Evolutionary conservation across 2,113 vertebrate genomes (phyloP).

Genomic region (Gallinago paraguaiae): DNA sequence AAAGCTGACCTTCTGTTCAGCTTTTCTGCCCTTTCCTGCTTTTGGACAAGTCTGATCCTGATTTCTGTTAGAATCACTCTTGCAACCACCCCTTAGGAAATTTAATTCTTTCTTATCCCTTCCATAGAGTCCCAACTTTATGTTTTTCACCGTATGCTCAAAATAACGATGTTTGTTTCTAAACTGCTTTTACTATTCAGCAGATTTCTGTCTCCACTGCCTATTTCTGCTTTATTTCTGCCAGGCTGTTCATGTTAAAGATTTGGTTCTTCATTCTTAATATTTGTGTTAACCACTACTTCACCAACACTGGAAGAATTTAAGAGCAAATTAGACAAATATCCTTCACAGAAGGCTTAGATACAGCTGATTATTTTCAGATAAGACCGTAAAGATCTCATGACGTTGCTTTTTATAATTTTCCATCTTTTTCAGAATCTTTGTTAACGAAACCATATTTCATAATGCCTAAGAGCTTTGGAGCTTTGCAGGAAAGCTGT

Average conservation of each 20-base stretch:
- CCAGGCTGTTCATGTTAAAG: neutral
- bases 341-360: neutral
- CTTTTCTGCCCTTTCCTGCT: neutral
- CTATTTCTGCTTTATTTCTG: neutral
- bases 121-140: neutral
- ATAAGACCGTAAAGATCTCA: neutral
- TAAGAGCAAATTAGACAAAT: neutral
- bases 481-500: neutral
- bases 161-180: neutral
- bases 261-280: neutral
- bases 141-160: neutral
- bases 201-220: neutral
- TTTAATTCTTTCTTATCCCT: neutral
- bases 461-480: neutral
- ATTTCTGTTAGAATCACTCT: neutral
- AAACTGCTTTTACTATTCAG: neutral
- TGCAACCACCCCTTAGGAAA: neutral
- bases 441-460: neutral
- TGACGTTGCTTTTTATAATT: neutral
- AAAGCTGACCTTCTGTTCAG: neutral
- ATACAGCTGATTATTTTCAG: neutral
- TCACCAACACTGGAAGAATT: neutral
- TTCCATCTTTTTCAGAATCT: neutral
- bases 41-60: neutral
- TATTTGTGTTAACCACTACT: neutral